Conservation (phyloP, 1,140 invertebrate genomes). For the Gonioctena quinquepunctata region DNA sequence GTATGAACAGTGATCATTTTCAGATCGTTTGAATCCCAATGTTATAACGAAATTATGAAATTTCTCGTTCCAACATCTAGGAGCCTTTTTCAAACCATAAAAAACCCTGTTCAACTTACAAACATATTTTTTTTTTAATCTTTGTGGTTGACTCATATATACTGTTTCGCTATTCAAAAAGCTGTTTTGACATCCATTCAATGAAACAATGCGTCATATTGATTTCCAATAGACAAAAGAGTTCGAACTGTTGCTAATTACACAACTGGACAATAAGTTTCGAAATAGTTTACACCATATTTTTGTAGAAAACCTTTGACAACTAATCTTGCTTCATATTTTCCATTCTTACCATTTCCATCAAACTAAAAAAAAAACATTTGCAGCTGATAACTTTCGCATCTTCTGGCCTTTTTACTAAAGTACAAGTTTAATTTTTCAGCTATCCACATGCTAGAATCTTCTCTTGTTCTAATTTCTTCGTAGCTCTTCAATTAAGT, state of each 20-base stretch:
- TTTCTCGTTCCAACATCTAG: slow-evolving; percentile 47
- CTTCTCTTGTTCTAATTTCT: too few relatives aligned
- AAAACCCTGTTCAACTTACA: slow-evolving; percentile 44
- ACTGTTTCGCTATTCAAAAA: slow-evolving; percentile 36
- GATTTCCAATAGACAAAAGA: too few relatives aligned
- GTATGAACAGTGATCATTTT: too few relatives aligned
- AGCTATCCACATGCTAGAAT: slow-evolving; percentile 47
- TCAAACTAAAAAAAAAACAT: slow-evolving; percentile 49
- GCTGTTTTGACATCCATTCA: slow-evolving; percentile 40
- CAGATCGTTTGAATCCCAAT: too few relatives aligned
- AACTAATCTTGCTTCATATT: slow-evolving; percentile 54
- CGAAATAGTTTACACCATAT: slow-evolving; percentile 45
- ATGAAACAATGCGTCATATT: slow-evolving; percentile 2
- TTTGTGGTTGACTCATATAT: slow-evolving; percentile 49
- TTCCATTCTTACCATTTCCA: background rate
- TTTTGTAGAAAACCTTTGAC: slow-evolving; percentile 54
- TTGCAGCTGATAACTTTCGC: slow-evolving; percentile 52
- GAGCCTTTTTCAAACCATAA: slow-evolving; percentile 44
- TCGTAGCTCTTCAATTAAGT: background rate
- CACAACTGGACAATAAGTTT: slow-evolving; percentile 42
- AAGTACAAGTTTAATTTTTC: slow-evolving; percentile 51
- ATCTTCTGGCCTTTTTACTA: slow-evolving; percentile 51
- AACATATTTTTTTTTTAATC: slow-evolving; percentile 26
- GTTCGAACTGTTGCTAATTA: slow-evolving; percentile 45
- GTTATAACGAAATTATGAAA: too few relatives aligned